Evolutionary conservation across 2,797 vertebrate genomes (phyloP).

Genomic region (Harpagifer antarcticus): DNA sequence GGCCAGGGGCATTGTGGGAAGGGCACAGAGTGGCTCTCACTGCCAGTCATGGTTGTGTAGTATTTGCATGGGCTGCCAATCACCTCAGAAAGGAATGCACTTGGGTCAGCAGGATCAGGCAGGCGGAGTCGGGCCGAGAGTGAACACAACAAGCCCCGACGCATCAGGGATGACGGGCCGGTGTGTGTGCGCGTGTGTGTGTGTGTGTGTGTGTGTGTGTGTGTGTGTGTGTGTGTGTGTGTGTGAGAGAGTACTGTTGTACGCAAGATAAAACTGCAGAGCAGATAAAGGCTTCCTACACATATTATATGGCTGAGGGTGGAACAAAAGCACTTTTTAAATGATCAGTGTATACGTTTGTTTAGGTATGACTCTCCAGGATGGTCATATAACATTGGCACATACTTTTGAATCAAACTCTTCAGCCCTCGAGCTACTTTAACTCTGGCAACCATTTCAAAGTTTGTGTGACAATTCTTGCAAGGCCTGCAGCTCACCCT

Average conservation of each 20-base stretch:
- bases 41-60: constrained; percentile 84
- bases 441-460: constrained; percentile 64
- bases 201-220: constrained; percentile 37
- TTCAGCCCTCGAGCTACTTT: constrained; percentile 40
- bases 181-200: constrained; percentile 41
- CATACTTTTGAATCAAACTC: constrained; percentile 45
- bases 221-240: constrained; percentile 25
- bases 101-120: constrained; percentile 82
- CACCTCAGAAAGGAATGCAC: constrained; percentile 87
- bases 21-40: constrained; percentile 83
- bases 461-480: constrained; percentile 66
- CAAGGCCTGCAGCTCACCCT: constrained; percentile 63
- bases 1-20: constrained; percentile 89
- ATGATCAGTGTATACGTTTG: constrained; percentile 21
- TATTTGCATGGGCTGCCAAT: constrained; percentile 90
- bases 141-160: constrained; percentile 84
- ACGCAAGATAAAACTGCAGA: constrained; percentile 49
- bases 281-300: constrained; percentile 30
- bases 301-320: constrained; percentile 23
- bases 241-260: constrained; percentile 15
- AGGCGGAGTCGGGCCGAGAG: constrained; percentile 79
- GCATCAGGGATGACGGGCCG: constrained; percentile 75
- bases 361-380: constrained; percentile 15
- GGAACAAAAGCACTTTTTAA: constrained; percentile 29
- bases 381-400: constrained; percentile 40